These are phyloP conservation scores for Chionomys nivalis DNA, from an alignment of 2,113 vertebrate genomes.

Conservation along the genomic window DNA sequence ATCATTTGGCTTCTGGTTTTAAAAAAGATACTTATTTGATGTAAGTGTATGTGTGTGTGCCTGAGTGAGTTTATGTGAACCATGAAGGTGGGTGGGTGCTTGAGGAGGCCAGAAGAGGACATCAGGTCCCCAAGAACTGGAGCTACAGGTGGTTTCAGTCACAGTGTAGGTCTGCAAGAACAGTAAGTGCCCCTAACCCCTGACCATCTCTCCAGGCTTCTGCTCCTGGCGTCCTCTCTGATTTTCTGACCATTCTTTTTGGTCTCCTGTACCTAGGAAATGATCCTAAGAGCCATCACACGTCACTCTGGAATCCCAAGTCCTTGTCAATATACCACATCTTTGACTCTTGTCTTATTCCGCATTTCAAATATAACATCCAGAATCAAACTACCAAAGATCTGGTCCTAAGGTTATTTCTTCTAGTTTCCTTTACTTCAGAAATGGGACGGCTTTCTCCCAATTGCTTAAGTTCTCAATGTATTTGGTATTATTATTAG, in stretches of 20 bases:
- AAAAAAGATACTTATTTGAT: not conserved
- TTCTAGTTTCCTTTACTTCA: not conserved
- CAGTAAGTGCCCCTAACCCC: not conserved
- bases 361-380: not conserved
- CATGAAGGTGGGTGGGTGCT: not conserved
- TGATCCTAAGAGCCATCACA: not conserved
- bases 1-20: not conserved
- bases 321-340: not conserved
- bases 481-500: too few species aligned
- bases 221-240: not conserved
- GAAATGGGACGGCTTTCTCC: not conserved
- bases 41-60: not conserved
- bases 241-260: not conserved
- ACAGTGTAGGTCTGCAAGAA: not conserved
- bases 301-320: not conserved
- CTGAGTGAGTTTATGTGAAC: not conserved
- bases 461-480: not conserved
- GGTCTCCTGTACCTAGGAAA: not conserved
- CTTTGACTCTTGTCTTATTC: not conserved
- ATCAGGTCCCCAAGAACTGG: not conserved
- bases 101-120: not conserved
- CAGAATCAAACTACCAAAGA: not conserved
- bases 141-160: not conserved
- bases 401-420: not conserved
- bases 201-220: not conserved